Conservation (phyloP, 2,888 invertebrate species). For the Macaria notata region DNA sequence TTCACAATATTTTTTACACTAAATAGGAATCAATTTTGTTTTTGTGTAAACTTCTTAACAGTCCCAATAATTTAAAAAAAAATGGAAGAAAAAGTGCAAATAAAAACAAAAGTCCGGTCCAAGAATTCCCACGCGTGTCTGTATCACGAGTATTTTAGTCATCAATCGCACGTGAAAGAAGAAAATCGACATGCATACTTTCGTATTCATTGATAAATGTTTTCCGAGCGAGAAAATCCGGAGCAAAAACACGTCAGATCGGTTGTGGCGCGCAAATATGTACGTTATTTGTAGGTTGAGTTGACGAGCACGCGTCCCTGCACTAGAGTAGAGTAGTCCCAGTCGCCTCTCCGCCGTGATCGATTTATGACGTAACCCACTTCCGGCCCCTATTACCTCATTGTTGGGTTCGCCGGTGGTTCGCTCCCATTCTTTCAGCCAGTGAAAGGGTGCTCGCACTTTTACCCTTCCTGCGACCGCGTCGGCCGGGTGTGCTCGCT, state of each 20-base stretch:
- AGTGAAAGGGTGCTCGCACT: conserved; percentile 81
- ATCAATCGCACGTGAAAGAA: not conserved
- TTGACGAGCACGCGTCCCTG: too few species aligned
- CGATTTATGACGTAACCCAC: conserved; percentile 60
- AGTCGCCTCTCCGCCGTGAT: conserved; percentile 64
- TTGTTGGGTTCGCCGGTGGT: conserved; percentile 69
- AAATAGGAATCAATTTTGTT: too few species aligned
- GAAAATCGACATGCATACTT: not conserved
- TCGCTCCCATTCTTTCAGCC: conserved; percentile 78
- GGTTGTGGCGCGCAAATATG: conserved; percentile 6
- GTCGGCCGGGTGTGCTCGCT: conserved; percentile 59
- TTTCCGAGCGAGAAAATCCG: not conserved
- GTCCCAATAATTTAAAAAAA: too few species aligned
- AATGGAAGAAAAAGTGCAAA: too few species aligned
- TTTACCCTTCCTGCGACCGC: conserved; percentile 68
- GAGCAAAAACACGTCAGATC: not conserved
- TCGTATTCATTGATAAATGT: not conserved
- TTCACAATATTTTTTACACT: too few species aligned
- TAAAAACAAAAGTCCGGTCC: too few species aligned
- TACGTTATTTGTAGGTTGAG: conserved; percentile 4
- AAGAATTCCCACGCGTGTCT: too few species aligned
- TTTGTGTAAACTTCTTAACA: too few species aligned
- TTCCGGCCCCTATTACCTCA: conserved; percentile 76
- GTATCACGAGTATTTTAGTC: not conserved
- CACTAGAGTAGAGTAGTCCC: conserved; percentile 18